A percentile compares a stretch with the other conserved stretches of the same genome.
Conservation (phyloP, 2,888 invertebrate genomes). For the Lycaena phlaeas region DNA sequence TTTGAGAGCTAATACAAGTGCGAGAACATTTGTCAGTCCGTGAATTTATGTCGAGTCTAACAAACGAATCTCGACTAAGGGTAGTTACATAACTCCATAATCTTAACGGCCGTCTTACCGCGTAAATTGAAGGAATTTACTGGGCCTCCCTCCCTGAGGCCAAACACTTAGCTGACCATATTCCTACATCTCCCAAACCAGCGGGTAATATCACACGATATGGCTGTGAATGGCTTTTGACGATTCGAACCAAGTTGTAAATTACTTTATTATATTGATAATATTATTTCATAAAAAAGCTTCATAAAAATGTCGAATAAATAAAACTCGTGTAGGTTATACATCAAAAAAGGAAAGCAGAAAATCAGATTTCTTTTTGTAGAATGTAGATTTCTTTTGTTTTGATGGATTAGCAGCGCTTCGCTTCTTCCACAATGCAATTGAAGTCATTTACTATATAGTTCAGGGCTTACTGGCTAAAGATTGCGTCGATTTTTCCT, state of each 20-base stretch:
- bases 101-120: slow-evolving; percentile 51
- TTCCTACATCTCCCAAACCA: slow-evolving; percentile 41
- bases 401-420: too few relatives aligned
- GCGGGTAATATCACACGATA: slow-evolving; percentile 37
- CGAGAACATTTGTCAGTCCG: slow-evolving; percentile 17
- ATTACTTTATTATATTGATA: too few relatives aligned
- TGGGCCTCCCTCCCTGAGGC: slow-evolving; percentile 41
- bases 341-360: too few relatives aligned
- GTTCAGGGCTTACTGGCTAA: too few relatives aligned
- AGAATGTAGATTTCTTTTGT: too few relatives aligned
- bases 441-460: too few relatives aligned
- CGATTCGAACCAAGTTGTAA: slow-evolving; percentile 15
- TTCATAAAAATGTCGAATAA: too few relatives aligned
- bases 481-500: too few relatives aligned
- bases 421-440: too few relatives aligned
- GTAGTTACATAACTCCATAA: slow-evolving; percentile 65
- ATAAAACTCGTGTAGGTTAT: too few relatives aligned
- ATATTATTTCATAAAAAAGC: too few relatives aligned
- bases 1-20: neutral
- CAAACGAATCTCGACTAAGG: slow-evolving; percentile 51
- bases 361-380: too few relatives aligned
- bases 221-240: slow-evolving; percentile 19
- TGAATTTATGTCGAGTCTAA: slow-evolving; percentile 17
- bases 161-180: slow-evolving; percentile 53
- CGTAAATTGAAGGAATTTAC: slow-evolving; percentile 60